Percentiles rank a stretch among this genome's conserved stretches.
Conservation (phyloP, 2,113 vertebrate species). For the Ictidomys tridecemlineatus region DNA sequence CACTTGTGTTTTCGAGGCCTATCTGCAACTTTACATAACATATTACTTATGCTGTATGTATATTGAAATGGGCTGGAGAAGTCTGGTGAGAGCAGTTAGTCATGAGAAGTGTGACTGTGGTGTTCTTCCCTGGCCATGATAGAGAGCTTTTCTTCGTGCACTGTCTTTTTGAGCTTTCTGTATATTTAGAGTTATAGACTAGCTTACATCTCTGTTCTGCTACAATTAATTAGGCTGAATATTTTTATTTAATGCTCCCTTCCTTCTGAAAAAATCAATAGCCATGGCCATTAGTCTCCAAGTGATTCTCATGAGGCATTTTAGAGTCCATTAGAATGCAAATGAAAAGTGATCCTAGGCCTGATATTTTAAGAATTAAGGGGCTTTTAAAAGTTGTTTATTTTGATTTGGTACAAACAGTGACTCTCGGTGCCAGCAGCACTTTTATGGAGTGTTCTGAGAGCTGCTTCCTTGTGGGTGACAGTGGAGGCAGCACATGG, state of each 20-base stretch:
- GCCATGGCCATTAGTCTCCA: background rate
- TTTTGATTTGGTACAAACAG: constrained; percentile 16
- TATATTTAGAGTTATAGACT: background rate
- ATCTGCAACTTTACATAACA: constrained; percentile 29
- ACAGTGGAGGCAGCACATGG: background rate
- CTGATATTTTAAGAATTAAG: constrained; percentile 32
- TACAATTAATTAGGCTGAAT: constrained; percentile 21
- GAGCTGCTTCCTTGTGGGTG: constrained; percentile 28
- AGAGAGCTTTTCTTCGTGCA: background rate
- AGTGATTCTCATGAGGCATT: constrained; percentile 30
- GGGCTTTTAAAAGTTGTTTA: background rate
- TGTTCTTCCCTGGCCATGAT: background rate
- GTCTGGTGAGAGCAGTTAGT: background rate
- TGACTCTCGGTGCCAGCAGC: background rate
- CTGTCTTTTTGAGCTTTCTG: background rate
- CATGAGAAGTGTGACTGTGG: background rate
- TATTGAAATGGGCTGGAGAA: background rate
- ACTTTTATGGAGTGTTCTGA: background rate
- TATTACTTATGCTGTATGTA: background rate
- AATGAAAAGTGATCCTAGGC: constrained; percentile 13
- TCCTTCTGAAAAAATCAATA: constrained; percentile 47
- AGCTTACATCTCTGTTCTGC: background rate
- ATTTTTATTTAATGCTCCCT: constrained; percentile 17
- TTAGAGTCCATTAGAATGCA: constrained; percentile 48
- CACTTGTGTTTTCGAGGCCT: background rate